Evolutionary conservation across 2,113 vertebrate genomes (phyloP).

Genomic region (Hoplias malabaricus): DNA sequence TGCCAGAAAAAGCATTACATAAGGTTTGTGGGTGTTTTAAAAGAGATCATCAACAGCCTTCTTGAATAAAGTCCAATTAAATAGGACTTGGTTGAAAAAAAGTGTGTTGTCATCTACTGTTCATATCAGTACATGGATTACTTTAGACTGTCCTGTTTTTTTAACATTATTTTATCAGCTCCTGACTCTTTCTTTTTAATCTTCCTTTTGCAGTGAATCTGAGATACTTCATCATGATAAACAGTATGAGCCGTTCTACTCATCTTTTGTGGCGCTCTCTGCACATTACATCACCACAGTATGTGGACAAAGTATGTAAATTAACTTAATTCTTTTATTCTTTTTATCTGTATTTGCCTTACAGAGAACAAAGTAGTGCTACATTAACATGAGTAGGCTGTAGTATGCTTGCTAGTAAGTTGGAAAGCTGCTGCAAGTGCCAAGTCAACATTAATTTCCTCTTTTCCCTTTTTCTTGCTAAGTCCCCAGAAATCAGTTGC

Average conservation of each 20-base stretch:
- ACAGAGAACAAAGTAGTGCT: not conserved
- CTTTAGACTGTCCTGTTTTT: not conserved
- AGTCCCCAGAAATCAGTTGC: constrained; percentile 96
- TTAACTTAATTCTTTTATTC: not conserved
- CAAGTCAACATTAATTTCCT: not conserved
- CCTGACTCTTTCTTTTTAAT: not conserved
- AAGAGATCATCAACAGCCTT: not conserved
- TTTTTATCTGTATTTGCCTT: not conserved
- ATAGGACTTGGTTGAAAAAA: not conserved
- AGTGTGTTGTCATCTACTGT: not conserved
- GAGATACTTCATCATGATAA: constrained; percentile 98
- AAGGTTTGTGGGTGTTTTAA: not conserved
- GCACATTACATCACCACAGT: constrained; percentile 99
- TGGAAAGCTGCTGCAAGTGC: not conserved
- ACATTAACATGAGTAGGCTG: not conserved
- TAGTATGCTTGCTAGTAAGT: not conserved
- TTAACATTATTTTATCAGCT: not conserved
- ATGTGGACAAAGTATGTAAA: constrained; percentile 92
- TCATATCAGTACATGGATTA: not conserved
- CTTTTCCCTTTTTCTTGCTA: constrained; percentile 46
- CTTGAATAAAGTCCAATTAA: not conserved
- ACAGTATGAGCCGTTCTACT: constrained; percentile 99
- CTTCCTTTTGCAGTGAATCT: constrained; percentile 79
- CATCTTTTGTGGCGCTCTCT: constrained; percentile 95
- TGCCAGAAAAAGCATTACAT: not conserved